A percentile compares a stretch with the other conserved stretches of the same genome.
phyloP scores from a whole-genome alignment of 2,888 invertebrate genomes.

The Acanthococcus lagerstroemiae region DNA sequence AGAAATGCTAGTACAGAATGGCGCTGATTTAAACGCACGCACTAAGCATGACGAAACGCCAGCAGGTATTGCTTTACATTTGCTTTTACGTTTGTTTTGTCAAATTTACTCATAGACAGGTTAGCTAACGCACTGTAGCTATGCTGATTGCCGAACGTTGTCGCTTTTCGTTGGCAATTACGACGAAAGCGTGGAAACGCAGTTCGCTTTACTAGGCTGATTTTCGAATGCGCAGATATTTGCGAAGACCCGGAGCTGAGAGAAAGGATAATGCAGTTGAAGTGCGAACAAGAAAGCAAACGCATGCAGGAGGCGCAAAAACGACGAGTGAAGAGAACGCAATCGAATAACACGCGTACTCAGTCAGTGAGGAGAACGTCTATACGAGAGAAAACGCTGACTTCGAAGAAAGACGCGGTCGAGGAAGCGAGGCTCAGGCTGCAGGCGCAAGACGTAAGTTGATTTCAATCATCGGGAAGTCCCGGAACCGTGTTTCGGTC shows the following conservation, averaged over 20 bases:
- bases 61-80: constrained; percentile 58
- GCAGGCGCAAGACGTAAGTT: constrained; percentile 50
- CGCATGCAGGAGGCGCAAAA: constrained; percentile 52
- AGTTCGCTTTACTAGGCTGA: too few relatives aligned
- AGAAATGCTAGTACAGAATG: constrained; percentile 88
- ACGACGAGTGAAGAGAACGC: constrained; percentile 58
- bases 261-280: constrained; percentile 75
- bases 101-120: background rate
- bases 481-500: too few relatives aligned
- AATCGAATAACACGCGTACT: constrained; percentile 66
- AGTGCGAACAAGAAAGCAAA: constrained; percentile 78
- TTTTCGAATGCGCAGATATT: too few relatives aligned
- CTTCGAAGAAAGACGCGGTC: constrained; percentile 86
- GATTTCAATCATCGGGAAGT: too few relatives aligned
- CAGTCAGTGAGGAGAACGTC: constrained; percentile 89
- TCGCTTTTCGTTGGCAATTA: too few relatives aligned
- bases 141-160: too few relatives aligned
- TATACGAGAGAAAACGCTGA: constrained; percentile 81
- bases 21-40: constrained; percentile 92
- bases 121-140: background rate
- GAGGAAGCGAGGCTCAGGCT: constrained; percentile 75
- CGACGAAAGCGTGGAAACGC: too few relatives aligned
- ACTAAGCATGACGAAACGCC: constrained; percentile 96
- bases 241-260: constrained; percentile 92
- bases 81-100: background rate